Conservation (phyloP, 2,797 vertebrate species). For the Phrynocephalus forsythii region DNA sequence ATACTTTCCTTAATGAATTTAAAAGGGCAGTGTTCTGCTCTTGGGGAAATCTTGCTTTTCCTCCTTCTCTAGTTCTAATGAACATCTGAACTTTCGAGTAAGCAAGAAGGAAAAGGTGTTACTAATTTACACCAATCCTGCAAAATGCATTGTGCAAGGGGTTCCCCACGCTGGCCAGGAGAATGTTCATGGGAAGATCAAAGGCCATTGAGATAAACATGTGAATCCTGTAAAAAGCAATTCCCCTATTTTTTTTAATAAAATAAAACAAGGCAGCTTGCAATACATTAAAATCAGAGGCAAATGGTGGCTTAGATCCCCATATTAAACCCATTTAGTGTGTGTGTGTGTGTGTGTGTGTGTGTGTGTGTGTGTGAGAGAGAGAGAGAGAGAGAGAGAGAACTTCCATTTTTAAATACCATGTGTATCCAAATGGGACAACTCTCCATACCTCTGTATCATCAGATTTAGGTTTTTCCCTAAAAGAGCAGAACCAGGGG, state of each 20-base stretch:
- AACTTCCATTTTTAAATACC: background rate
- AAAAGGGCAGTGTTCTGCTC: background rate
- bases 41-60: background rate
- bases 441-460: background rate
- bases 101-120: slow-evolving; percentile 11
- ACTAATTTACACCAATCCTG: background rate
- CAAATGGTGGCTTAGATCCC: background rate
- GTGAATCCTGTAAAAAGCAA: background rate
- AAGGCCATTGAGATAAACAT: slow-evolving; percentile 45
- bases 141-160: background rate
- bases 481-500: background rate
- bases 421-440: background rate
- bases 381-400: too few relatives aligned
- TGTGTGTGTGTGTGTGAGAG: too few relatives aligned
- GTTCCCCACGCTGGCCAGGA: background rate
- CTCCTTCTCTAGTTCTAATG: background rate
- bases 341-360: too few relatives aligned
- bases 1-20: background rate
- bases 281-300: background rate
- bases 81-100: background rate
- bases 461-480: background rate
- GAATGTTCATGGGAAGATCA: slow-evolving; percentile 1
- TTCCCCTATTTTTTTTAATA: background rate
- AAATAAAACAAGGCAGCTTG: background rate
- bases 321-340: background rate